phyloP scores from a whole-genome alignment of 2,113 vertebrate species.

The Tichodroma muraria region DNA sequence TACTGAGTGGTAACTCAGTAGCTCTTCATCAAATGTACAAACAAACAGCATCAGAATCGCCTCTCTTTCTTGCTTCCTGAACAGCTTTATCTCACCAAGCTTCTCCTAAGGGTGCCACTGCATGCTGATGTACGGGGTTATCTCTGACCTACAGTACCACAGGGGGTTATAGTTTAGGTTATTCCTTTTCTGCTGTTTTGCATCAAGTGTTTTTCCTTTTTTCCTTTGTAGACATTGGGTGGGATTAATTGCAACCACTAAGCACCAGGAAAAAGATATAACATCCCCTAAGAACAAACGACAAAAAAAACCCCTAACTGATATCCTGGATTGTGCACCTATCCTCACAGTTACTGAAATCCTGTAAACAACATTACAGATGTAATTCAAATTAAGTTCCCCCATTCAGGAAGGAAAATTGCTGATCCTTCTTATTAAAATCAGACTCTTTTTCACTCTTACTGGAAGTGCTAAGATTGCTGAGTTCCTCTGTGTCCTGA shows the following conservation, averaged over 20 bases:
- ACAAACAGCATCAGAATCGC: not conserved
- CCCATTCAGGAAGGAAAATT: not conserved
- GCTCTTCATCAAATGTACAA: not conserved
- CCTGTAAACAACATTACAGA: not conserved
- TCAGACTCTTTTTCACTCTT: not conserved
- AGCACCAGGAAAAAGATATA: not conserved
- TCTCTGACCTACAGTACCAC: not conserved
- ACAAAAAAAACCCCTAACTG: not conserved
- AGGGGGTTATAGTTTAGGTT: not conserved
- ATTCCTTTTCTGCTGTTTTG: not conserved
- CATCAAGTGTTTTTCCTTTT: not conserved
- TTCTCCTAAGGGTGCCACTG: not conserved
- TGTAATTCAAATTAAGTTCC: not conserved
- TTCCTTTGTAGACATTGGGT: not conserved
- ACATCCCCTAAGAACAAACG: not conserved
- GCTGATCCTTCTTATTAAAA: not conserved
- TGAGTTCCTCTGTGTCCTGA: not conserved
- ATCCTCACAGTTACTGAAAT: not conserved
- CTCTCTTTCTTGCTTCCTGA: not conserved
- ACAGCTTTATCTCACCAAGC: not conserved
- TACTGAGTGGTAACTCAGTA: not conserved
- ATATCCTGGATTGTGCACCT: not conserved
- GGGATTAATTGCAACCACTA: not conserved
- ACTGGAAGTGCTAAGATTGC: not conserved
- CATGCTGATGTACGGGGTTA: not conserved